Conservation (phyloP, 2,797 vertebrate genomes). For the Pantherophis alleghaniensis region DNA sequence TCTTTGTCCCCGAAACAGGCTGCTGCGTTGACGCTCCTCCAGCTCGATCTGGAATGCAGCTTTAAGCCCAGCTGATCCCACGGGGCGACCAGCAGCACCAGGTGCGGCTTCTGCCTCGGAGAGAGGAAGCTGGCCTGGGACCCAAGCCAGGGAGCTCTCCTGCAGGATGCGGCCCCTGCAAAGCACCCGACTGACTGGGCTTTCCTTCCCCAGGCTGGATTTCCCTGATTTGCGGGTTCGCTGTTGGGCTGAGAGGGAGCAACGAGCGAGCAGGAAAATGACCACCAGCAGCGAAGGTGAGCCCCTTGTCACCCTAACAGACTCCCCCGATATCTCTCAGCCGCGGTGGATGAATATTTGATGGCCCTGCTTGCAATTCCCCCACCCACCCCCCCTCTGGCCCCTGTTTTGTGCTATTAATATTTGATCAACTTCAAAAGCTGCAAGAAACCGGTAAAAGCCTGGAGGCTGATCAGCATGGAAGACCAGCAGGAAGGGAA, state of each 20-base stretch:
- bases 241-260: neutral
- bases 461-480: accelerated
- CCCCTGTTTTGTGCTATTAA: accelerated
- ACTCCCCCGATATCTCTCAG: neutral
- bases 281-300: constrained; percentile 39
- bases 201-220: constrained; percentile 34
- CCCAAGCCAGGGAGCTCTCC: accelerated
- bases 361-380: neutral
- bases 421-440: neutral
- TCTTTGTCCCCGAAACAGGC: neutral
- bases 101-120: neutral
- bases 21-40: neutral
- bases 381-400: accelerated
- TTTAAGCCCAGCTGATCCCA: neutral
- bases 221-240: accelerated
- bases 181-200: neutral
- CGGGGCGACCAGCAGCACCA: neutral
- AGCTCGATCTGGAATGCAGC: neutral
- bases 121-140: neutral
- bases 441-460: accelerated
- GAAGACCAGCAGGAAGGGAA: neutral
- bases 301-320: accelerated
- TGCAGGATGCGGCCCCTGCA: accelerated
- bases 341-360: accelerated
- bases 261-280: constrained; percentile 40